Base-by-base conservation (phyloP, 1,140 invertebrate species). In the Chelonus insularis region DNA sequence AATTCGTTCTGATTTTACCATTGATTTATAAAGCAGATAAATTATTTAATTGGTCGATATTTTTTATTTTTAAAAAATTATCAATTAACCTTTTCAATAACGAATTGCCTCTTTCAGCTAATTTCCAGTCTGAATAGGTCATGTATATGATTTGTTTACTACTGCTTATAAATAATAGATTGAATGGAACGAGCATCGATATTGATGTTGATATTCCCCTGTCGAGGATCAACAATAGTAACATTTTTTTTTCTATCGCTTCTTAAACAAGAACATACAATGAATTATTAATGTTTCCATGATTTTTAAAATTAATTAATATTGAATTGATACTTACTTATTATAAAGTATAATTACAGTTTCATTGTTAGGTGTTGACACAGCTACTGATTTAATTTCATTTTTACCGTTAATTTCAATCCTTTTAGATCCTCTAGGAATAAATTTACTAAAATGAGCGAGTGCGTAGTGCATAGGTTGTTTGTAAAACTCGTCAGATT, bases 391-490 rank as follows among this genome's bases (percentile, higher is more conserved):
- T 56, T 77, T 37, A 7, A 84, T 45, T 34, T 68, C 9, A 12
- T 2, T 12, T 7, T n/a, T 60, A 7, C 47, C 56, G n/a, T 16
- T 65, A 8, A 65, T 61, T 7, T 48, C 70, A 58, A 85, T 75
- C 51, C 85, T 81, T 20, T 73, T 62, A 0, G 91, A 91, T 41
- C 83, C 84, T 62, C 82, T 81, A 0, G 85, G 83, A 14, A 95
- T 78, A 69, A 93, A 94, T 81, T 91, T 93, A 34, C 91, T 91
- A 65, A 96, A 93, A 78, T 97, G 95, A 1, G 88, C 91, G 68
- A 96, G 81, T 7, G 86, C 88, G 77, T 96, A 97, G 75, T 86
- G 96, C 83, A 92, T 92, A 0, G 94, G 93, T 66, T 96, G 92
- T 72, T 95, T 95, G 70, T 93, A 93, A 70, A 96, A 94, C 74